Base-by-base conservation (phyloP, 2,888 invertebrate genomes). In the Acanthosoma haemorrhoidale region DNA sequence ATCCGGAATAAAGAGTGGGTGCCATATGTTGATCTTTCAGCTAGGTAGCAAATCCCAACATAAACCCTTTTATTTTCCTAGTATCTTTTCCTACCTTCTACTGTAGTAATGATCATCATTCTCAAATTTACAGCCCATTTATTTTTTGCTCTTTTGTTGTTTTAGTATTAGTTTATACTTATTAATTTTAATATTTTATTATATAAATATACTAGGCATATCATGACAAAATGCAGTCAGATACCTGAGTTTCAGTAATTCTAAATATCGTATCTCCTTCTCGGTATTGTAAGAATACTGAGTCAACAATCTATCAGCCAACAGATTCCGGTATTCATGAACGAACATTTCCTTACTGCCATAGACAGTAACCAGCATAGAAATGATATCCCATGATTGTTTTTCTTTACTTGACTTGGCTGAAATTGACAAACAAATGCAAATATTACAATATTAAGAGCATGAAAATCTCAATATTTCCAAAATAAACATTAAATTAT, bases 271-370 rank as follows among this genome's bases (percentile, higher is more conserved):
- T 70, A 93, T 89, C 84, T 96, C 96, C 75, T 91, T 89, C 76
- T 92, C 93, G 0, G 93, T 91, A 78, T 94, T 93, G 77, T 93
- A 94, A 72, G 89, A 88, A 77, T 89, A 86, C 78, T 92, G 92
- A 0, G 90, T 87, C 11, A 96, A 80, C 25, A 96, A 80, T 74
- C 96, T 84, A 78, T 98, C 96, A 0, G 97, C 96, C 75, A 99
- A 82, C 16, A 99, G 82, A 41, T 93, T 95, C 66, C 96, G 85
- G 80, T 99, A 99, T 81, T 99, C 99, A 79, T 96, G 96, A 2
- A 99, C 96, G 83, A 99, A 99, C 36, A 98, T 81, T 80, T 98
- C 96, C 80, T 96, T 96, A 77, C 96, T 97, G 13, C 98, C 98
- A 80, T 99, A 98, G 51, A 99, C 96, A 80, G 95, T 96, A 0